Base-by-base conservation (phyloP, 2,113 vertebrate genomes). In the Choloepus hoffmanni region DNA sequence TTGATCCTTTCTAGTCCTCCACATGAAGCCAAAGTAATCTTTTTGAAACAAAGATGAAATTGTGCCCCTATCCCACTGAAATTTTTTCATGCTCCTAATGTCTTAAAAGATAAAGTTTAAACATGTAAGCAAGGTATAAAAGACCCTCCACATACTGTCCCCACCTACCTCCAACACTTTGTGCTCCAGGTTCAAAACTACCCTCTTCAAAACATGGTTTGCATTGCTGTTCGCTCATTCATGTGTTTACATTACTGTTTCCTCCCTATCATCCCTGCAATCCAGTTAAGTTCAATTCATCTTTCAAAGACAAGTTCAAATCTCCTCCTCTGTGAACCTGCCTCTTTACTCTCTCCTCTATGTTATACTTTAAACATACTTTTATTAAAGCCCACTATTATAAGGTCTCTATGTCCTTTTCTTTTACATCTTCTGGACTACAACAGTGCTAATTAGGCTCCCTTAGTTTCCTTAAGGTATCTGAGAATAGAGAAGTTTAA, bases 221-320 rank as follows among this genome's bases (percentile, higher is more conserved):
- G 55, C 55, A 58, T 58, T 58, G 18, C 55, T 21, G 55, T 58
- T 58, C 21, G 18, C 55, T 58, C 55, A 50, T 21, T 26, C 2
- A 12, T 48, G 16, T 95, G 30, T 40, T 28, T 12, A 5, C n/a
- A 73, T 24, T 91, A 36, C 89, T 68, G 13, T 67, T 58, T 74
- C 77, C 68, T 68, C 77, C 24, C 33, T 24, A 88, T 36, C 48
- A 60, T 68, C 13, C 33, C 83, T 67, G 45, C 12, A 74, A 82
- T 19, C 67, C 30, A 67, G 28, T 68, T 33, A 82, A 87, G 23
- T 76, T 89, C 72, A 89, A 62, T 11, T 81, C 73, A 92, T 60
- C 16, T 74, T 86, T 76, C 81, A 92, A 92, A 62, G 58, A 24
- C 67, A 95, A 89, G n/a, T 95, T 86, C 40, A 86, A 76, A 67